Percentiles rank a stretch among this genome's conserved stretches.
These are phyloP conservation scores for Cichladusa arquata DNA, from an alignment of 2,113 vertebrate species.

Conservation along the genomic window DNA sequence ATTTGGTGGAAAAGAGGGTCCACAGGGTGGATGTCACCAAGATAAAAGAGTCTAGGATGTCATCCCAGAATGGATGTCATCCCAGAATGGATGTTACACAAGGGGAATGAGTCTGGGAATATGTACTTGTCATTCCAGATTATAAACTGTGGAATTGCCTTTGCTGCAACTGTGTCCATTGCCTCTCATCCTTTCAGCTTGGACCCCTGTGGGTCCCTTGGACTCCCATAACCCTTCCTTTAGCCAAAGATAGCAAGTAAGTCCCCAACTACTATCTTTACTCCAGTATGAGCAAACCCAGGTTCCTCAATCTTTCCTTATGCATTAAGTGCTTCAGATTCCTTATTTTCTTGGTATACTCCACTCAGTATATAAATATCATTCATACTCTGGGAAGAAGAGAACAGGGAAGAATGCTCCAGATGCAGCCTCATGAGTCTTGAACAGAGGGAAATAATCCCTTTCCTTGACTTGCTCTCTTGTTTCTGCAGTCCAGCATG, in stretches of 20 bases:
- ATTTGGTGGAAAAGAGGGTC: background rate
- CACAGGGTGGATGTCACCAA: background rate
- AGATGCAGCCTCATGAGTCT: background rate
- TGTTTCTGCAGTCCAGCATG: background rate
- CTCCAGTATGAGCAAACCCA: background rate
- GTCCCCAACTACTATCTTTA: background rate
- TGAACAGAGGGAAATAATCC: background rate
- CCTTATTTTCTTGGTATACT: background rate
- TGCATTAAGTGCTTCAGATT: background rate
- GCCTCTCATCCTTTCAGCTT: background rate
- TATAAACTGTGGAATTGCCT: background rate
- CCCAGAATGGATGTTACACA: background rate
- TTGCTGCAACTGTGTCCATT: background rate
- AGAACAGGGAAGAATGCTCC: background rate
- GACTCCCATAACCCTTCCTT: background rate
- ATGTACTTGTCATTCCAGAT: background rate
- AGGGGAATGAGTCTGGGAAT: background rate
- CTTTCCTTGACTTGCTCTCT: background rate
- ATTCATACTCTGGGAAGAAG: background rate
- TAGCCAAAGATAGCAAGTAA: background rate
- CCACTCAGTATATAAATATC: background rate
- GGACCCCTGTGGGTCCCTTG: background rate
- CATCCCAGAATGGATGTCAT: background rate
- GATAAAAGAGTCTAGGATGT: background rate
- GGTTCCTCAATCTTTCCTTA: background rate